Evolutionary conservation across 2,797 vertebrate species (phyloP), one percentile per base, ranked within the genome.

Genomic region (Paratrypauchen microcephalus): DNA sequence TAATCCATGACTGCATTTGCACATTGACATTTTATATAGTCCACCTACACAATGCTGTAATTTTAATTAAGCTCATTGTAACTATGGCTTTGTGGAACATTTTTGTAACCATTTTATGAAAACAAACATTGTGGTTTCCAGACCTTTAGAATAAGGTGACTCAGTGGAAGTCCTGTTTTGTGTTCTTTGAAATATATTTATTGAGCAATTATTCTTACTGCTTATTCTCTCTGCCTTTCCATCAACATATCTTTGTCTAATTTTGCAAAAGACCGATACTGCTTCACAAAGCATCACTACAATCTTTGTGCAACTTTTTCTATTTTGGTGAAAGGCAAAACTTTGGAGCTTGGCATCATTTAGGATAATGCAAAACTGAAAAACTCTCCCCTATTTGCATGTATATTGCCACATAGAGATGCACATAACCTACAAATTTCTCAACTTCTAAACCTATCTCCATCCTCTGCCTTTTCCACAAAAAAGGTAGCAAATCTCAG

Each of bases 361-460:
- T 81, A 72, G 74, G 56, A 71, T 79, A 86, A 86, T 79, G 78
- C 68, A 41, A 65, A 71, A 69, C 21, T 66, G 70, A 59, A 64
- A 67, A 74, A 47, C 69, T 66, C 74, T 82, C 65, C 72, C 70
- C 30, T 36, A 90, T 91, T 91, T 91, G 88, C 86, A 89, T 90
- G 85, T 86, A 88, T 90, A 90, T 90, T 91, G 83, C 88, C 75
- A 77, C 77, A 81, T 41, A 87, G 83, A 87, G 84, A 87, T 77
- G 68, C 77, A 84, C 75, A 80, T 79, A 83, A 79, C 81, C 87
- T 83, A 83, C 78, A 71, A 79, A 77, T 82, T 86, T 84, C 84
- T 73, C 68, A 83, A 82, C 69, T 84, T 81, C 72, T 69, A 72
- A 81, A 77, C 55, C 67, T 66, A 69, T 65, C 67, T 65, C 62